Evolutionary conservation across 2,888 invertebrate species (phyloP).

Genomic region (Ethmia dodecea): DNA sequence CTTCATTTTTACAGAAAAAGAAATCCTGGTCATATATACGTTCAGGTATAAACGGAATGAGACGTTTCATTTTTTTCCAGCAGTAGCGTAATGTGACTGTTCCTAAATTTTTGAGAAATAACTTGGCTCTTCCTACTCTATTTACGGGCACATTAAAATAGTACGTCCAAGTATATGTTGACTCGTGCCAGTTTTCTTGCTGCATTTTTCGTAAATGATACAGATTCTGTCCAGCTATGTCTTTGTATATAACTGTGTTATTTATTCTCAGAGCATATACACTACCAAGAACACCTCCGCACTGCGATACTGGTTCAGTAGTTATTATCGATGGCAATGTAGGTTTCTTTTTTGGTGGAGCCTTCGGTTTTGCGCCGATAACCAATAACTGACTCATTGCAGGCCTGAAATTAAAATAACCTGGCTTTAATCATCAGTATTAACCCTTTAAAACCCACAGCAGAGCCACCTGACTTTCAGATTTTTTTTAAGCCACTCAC

Average conservation of each 20-base stretch:
- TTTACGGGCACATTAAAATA: conserved; percentile 55
- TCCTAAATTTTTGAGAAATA: conserved; percentile 71
- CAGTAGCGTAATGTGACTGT: conserved; percentile 63
- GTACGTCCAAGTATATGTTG: conserved; percentile 54
- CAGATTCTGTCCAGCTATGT: conserved; percentile 33
- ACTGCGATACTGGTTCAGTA: conserved; percentile 15
- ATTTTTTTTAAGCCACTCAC: too few species aligned
- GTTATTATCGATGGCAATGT: conserved; percentile 35
- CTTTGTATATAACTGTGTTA: conserved; percentile 47
- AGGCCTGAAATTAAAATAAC: conserved; percentile 37
- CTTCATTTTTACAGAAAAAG: conserved; percentile 77
- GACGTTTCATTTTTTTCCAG: conserved; percentile 59
- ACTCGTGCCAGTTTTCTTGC: conserved; percentile 37
- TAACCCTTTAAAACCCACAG: too few species aligned
- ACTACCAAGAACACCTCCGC: conserved; percentile 19
- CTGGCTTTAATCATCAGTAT: too few species aligned
- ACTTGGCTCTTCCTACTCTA: conserved; percentile 45
- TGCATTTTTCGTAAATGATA: conserved; percentile 30
- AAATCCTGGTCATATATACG: conserved; percentile 56
- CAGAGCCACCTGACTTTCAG: too few species aligned
- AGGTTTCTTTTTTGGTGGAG: conserved; percentile 35
- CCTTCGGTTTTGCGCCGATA: conserved; percentile 44
- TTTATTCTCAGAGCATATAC: conserved; percentile 58
- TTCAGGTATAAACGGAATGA: conserved; percentile 46
- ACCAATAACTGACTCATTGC: conserved; percentile 42